Conservation (phyloP, 2,113 vertebrate species). For the Dromiciops gliroides region DNA sequence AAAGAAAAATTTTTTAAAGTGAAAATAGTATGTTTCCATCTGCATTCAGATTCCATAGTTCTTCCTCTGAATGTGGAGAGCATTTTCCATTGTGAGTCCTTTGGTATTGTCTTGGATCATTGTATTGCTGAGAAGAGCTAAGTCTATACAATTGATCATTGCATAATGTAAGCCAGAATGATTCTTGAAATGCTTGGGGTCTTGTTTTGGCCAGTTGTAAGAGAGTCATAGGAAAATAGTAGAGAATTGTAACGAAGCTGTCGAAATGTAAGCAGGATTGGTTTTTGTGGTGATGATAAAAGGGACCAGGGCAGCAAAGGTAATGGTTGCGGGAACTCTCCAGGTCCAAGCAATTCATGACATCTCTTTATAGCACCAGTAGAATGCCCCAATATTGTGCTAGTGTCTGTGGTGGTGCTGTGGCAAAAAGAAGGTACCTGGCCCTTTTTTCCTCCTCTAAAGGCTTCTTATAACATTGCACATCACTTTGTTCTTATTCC, state of each 20-base stretch:
- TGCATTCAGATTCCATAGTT: too few species aligned
- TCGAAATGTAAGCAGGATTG: neutral
- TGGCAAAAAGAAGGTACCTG: neutral
- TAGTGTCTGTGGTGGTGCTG: neutral
- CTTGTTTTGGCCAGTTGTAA: neutral
- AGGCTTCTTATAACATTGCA: neutral
- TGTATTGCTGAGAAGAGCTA: too few species aligned
- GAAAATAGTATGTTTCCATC: too few species aligned
- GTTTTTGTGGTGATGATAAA: neutral
- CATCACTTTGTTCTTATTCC: neutral
- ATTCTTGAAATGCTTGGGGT: neutral
- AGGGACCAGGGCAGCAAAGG: neutral
- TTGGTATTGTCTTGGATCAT: too few species aligned
- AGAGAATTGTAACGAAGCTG: neutral
- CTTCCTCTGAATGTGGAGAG: too few species aligned
- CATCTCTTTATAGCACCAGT: neutral
- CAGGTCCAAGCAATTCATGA: neutral
- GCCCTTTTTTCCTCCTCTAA: neutral
- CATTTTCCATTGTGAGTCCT: too few species aligned
- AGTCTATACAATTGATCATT: too few species aligned
- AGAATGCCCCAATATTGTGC: neutral
- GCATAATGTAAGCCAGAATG: neutral
- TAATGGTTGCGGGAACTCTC: neutral
- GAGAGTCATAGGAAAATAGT: neutral
- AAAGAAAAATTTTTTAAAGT: too few species aligned